Conservation (phyloP, 2,797 vertebrate species). For the Rhinoraja longicauda region DNA sequence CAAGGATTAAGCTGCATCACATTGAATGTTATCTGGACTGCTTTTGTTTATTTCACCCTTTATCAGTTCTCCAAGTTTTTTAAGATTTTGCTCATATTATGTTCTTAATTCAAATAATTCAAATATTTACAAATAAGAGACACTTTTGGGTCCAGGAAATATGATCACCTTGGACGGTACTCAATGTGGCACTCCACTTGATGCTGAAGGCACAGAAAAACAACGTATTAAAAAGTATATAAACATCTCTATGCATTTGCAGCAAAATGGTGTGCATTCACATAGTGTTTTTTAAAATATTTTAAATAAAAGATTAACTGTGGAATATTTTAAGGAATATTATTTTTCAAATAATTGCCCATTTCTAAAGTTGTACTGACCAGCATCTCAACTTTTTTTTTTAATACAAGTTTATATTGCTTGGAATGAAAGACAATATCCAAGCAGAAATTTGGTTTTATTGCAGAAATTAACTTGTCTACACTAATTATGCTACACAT, state of each 20-base stretch:
- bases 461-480: slow-evolving; percentile 10
- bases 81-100: neutral
- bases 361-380: neutral
- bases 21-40: neutral
- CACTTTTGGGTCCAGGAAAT: neutral
- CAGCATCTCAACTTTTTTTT: neutral
- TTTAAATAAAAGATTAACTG: neutral
- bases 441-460: neutral
- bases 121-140: neutral
- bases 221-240: too few relatives aligned
- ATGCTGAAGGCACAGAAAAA: too few relatives aligned
- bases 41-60: neutral
- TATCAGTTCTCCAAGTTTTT: neutral
- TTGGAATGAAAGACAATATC: neutral
- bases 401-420: neutral
- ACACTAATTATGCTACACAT: neutral
- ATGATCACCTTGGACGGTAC: neutral
- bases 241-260: neutral
- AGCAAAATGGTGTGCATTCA: neutral
- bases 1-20: neutral
- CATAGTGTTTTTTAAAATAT: neutral
- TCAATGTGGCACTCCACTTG: neutral
- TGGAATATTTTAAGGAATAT: neutral
- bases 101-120: neutral
- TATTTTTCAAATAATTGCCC: neutral